These are phyloP conservation scores for Neopipo cinnamomea DNA, from an alignment of 2,113 vertebrate species.

Conservation along the genomic window DNA sequence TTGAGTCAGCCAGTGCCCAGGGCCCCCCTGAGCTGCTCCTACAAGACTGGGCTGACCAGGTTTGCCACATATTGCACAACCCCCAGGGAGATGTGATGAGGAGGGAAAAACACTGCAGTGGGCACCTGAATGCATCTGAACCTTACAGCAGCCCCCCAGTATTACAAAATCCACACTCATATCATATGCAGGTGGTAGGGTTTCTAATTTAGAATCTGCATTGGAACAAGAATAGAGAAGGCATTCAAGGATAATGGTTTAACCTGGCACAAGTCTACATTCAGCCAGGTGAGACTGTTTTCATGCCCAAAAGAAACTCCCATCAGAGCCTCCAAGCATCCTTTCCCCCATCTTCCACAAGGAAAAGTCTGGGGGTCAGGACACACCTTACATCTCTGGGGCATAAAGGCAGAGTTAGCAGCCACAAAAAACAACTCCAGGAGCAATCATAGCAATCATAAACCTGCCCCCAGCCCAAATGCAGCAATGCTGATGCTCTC, in stretches of 20 bases:
- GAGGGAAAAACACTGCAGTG: background rate
- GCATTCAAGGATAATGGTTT: background rate
- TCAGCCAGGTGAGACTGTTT: background rate
- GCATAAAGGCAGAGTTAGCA: background rate
- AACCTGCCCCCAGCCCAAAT: background rate
- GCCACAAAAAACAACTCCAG: background rate
- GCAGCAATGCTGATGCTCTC: background rate
- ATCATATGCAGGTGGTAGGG: background rate
- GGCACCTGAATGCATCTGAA: background rate
- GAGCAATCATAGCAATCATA: background rate
- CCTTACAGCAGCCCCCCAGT: background rate
- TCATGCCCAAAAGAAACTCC: background rate
- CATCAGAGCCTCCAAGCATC: background rate
- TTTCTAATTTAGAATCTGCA: background rate
- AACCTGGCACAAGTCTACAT: background rate
- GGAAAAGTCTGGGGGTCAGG: background rate
- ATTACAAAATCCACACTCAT: constrained; percentile 1
- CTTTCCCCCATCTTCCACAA: accelerated
- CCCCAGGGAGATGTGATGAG: background rate
- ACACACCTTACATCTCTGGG: background rate
- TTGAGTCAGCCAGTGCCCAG: background rate
- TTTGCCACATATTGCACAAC: constrained; percentile 7
- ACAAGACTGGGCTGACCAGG: background rate
- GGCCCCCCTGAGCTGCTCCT: background rate
- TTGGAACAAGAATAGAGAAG: constrained; percentile 24